Evolutionary conservation across 2,888 invertebrate species (phyloP).

Genomic region (Tupiocoris notatus): DNA sequence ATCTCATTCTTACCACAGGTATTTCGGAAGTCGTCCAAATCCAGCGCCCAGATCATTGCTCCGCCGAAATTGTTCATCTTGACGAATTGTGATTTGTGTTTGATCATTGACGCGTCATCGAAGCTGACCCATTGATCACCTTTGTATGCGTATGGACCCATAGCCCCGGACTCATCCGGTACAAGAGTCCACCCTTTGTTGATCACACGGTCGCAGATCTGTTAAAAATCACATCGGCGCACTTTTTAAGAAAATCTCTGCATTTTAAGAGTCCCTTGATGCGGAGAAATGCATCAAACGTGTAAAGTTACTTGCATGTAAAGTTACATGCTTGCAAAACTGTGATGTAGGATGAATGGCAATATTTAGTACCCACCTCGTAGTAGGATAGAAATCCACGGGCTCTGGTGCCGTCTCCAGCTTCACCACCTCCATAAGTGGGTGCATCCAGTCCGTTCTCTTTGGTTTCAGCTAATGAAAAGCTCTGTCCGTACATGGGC

Average conservation of each 20-base stretch:
- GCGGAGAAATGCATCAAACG: too few relatives aligned
- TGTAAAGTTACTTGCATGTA: too few relatives aligned
- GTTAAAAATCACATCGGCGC: conserved; percentile 44
- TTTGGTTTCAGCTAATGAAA: conserved; percentile 68
- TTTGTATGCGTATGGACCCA: conserved; percentile 82
- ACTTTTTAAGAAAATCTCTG: too few relatives aligned
- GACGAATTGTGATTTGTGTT: conserved; percentile 79
- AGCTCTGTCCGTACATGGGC: conserved; percentile 88
- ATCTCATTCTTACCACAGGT: conserved; percentile 23
- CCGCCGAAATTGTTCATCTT: conserved; percentile 77
- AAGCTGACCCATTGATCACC: conserved; percentile 92
- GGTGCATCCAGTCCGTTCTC: conserved; percentile 70
- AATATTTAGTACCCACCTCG: conserved; percentile 70
- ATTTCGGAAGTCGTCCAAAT: conserved; percentile 75
- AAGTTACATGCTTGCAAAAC: too few relatives aligned
- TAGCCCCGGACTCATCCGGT: conserved; percentile 73
- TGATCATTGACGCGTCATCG: conserved; percentile 81
- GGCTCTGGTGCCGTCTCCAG: conserved; percentile 82
- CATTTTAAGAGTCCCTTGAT: too few relatives aligned
- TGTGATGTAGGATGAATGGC: too few relatives aligned
- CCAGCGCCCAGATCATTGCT: conserved; percentile 87
- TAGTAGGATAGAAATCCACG: conserved; percentile 86
- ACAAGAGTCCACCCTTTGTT: conserved; percentile 74
- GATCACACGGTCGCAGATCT: conserved; percentile 79
- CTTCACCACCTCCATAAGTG: conserved; percentile 83